Percentiles rank a stretch among this genome's conserved stretches.
These are phyloP conservation scores for Drosophila setosimentum DNA, from an alignment of 2,888 invertebrate species.

Conservation along the genomic window DNA sequence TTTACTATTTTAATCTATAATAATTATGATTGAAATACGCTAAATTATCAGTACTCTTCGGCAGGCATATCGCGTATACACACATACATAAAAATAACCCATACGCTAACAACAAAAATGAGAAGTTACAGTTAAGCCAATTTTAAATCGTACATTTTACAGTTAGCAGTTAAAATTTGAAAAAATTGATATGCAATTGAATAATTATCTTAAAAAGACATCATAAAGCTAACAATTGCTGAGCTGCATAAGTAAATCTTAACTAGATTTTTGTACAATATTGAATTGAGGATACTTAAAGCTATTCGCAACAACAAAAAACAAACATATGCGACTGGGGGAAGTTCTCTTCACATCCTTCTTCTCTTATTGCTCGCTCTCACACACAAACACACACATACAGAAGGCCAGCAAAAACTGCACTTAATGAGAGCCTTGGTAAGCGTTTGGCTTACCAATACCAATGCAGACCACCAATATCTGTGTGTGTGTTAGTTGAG, in stretches of 20 bases:
- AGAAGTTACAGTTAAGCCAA: slow-evolving; percentile 15
- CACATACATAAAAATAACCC: background rate
- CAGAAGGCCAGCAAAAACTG: background rate
- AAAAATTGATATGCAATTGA: slow-evolving; percentile 16
- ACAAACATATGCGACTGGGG: background rate
- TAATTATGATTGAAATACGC: slow-evolving; percentile 36
- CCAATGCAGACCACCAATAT: background rate
- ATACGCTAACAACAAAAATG: slow-evolving; percentile 24
- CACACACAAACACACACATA: background rate
- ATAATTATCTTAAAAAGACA: background rate
- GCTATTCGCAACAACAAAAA: too few species aligned
- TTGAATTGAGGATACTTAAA: background rate
- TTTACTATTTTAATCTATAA: slow-evolving; percentile 31
- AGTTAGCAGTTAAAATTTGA: slow-evolving; percentile 7
- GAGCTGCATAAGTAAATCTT: background rate
- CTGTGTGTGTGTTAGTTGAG: slow-evolving; percentile 21
- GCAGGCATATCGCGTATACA: slow-evolving; percentile 3
- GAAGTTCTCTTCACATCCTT: background rate
- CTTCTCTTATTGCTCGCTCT: background rate
- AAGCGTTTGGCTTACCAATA: slow-evolving; percentile 39
- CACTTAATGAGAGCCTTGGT: slow-evolving; percentile 13
- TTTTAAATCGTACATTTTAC: slow-evolving; percentile 1
- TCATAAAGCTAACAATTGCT: background rate
- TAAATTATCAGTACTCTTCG: slow-evolving; percentile 30
- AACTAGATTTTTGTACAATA: background rate